These are phyloP conservation scores for Achatina immaculata DNA, from an alignment of 1,140 invertebrate genomes.

Conservation along the genomic window DNA sequence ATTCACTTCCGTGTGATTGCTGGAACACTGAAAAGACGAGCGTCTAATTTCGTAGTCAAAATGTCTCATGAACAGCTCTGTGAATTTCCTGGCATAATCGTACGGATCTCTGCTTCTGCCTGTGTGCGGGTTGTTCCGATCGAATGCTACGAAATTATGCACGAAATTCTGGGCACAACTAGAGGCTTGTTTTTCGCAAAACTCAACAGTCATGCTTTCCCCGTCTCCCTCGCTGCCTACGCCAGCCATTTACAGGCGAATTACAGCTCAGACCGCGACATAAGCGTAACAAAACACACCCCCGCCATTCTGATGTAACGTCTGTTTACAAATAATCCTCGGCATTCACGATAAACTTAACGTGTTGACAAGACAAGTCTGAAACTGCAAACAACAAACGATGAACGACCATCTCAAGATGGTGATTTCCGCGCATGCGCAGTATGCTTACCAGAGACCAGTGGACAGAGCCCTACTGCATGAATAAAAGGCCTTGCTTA, in stretches of 20 bases:
- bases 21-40: constrained; percentile 43
- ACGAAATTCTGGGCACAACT: constrained; percentile 87
- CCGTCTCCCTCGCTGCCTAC: constrained; percentile 53
- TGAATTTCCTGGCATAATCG: constrained; percentile 85
- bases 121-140: constrained; percentile 78
- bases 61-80: constrained; percentile 81
- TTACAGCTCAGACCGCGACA: constrained; percentile 16
- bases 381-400: not conserved
- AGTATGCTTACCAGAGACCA: not conserved
- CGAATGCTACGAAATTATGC: constrained; percentile 84
- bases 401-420: constrained; percentile 29
- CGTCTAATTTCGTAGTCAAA: constrained; percentile 63
- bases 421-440: constrained; percentile 33
- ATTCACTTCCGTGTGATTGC: constrained; percentile 42
- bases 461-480: not conserved
- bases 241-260: constrained; percentile 49
- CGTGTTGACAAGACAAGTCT: not conserved
- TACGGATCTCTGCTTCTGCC: constrained; percentile 70
- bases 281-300: not conserved
- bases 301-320: not conserved
- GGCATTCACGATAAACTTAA: not conserved
- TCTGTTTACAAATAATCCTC: not conserved
- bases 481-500: constrained; percentile 16
- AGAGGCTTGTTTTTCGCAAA: constrained; percentile 89
- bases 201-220: constrained; percentile 74